These are phyloP conservation scores for Phalacrocorax pelagicus DNA, from an alignment of 2,113 vertebrate species.

Conservation along the genomic window DNA sequence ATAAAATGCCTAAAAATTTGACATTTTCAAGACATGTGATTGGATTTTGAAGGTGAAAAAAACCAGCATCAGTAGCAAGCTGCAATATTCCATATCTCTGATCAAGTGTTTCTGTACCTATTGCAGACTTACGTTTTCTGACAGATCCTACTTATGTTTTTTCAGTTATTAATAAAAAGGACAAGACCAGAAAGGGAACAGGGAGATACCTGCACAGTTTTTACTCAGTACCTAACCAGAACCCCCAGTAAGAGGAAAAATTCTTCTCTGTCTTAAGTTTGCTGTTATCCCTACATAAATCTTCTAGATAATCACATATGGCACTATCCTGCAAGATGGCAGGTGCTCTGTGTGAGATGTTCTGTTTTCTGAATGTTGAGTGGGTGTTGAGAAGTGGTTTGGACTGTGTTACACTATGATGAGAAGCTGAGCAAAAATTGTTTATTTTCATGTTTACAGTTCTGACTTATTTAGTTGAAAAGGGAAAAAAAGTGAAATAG, in stretches of 20 bases:
- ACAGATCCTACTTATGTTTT: neutral
- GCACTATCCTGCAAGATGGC: slow-evolving; percentile 13
- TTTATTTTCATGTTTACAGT: slow-evolving; percentile 45
- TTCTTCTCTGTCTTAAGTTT: neutral
- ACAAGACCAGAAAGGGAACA: neutral
- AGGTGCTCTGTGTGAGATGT: slow-evolving; percentile 18
- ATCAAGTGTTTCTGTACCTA: neutral
- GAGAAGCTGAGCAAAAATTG: slow-evolving; percentile 18
- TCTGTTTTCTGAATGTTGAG: slow-evolving; percentile 43
- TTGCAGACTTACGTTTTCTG: neutral
- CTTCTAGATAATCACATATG: neutral
- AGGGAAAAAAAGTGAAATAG: neutral
- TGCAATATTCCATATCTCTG: neutral
- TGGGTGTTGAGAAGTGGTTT: slow-evolving; percentile 42
- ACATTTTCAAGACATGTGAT: neutral
- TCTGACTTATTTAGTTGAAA: neutral
- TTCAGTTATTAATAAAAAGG: neutral
- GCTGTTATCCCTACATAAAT: neutral
- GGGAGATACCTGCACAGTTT: neutral
- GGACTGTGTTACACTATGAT: neutral
- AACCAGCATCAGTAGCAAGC: neutral
- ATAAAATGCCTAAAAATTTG: neutral
- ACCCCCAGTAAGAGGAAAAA: neutral
- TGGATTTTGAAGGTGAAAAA: neutral
- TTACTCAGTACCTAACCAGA: neutral